These are phyloP conservation scores for Calephelis nemesis DNA, from an alignment of 1,140 invertebrate species.

Conservation along the genomic window DNA sequence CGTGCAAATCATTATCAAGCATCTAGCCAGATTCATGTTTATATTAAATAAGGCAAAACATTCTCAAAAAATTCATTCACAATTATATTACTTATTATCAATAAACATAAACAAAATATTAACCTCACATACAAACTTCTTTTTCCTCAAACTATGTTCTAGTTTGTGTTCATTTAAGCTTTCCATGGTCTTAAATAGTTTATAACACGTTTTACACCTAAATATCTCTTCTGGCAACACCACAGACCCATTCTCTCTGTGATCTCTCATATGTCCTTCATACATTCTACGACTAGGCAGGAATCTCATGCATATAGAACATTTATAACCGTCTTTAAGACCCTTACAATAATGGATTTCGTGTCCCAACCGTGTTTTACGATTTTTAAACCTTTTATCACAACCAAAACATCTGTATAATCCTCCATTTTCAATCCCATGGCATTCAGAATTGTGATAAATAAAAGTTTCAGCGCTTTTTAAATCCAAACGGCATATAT, in stretches of 20 bases:
- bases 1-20: too few relatives aligned
- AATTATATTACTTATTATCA: neutral
- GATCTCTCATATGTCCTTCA: conserved; percentile 55
- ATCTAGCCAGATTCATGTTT: too few relatives aligned
- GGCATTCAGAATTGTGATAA: conserved; percentile 46
- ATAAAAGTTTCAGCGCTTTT: conserved; percentile 36
- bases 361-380: conserved; percentile 49
- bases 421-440: conserved; percentile 53
- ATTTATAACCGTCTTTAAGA: conserved; percentile 63
- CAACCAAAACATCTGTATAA: conserved; percentile 65
- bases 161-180: conserved; percentile 44
- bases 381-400: conserved; percentile 53
- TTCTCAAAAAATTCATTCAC: too few relatives aligned
- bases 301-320: conserved; percentile 46
- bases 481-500: conserved; percentile 53
- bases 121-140: conserved; percentile 67
- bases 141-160: conserved; percentile 43
- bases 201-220: conserved; percentile 54
- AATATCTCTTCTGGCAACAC: conserved; percentile 53
- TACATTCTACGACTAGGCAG: conserved; percentile 53
- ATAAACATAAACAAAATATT: conserved; percentile 27
- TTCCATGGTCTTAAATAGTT: conserved; percentile 48
- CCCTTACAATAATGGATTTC: conserved; percentile 61
- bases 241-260: conserved; percentile 42
- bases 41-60: too few relatives aligned